A percentile compares a stretch with the other conserved stretches of the same genome.
phyloP scores from a whole-genome alignment of 2,888 invertebrate genomes.

The Endomychus coccineus region DNA sequence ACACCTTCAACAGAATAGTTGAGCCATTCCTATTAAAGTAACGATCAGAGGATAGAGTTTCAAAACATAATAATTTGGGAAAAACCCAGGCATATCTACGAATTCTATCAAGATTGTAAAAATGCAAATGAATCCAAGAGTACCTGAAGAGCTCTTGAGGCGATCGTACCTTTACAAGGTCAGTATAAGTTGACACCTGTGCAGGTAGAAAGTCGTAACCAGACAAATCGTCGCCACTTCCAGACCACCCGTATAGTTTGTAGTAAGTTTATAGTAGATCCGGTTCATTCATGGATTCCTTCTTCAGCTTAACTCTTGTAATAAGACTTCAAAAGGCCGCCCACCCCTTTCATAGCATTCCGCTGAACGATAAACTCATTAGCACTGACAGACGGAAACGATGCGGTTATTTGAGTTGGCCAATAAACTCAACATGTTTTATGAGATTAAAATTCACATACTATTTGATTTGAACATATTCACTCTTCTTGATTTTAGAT shows the following conservation, averaged over 20 bases:
- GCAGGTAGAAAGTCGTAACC: conserved; percentile 20
- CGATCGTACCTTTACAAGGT: background rate
- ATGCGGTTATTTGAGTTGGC: conserved; percentile 11
- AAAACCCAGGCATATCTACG: background rate
- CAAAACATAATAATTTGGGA: no score
- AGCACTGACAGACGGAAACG: conserved; percentile 13
- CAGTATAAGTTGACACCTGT: conserved; percentile 31
- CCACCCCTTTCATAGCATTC: no score
- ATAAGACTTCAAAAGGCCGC: conserved; percentile 10
- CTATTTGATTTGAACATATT: conserved; percentile 1
- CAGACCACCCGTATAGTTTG: conserved; percentile 31
- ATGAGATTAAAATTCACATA: background rate
- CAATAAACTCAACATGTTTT: background rate
- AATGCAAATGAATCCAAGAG: background rate
- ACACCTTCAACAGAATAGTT: no score
- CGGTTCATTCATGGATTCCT: conserved; percentile 26
- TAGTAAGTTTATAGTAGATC: conserved; percentile 29
- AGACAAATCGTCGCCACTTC: conserved; percentile 33
- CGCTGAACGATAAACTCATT: conserved; percentile 13
- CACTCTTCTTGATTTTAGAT: no score
- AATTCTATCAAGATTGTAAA: background rate
- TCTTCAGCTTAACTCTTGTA: conserved; percentile 20
- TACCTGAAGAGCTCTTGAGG: background rate
- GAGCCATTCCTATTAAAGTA: no score
- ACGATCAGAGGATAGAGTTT: no score